Evolutionary conservation across 2,888 invertebrate genomes (phyloP), one percentile per base, ranked within the genome.

Genomic region (Terebella lapidaria): DNA sequence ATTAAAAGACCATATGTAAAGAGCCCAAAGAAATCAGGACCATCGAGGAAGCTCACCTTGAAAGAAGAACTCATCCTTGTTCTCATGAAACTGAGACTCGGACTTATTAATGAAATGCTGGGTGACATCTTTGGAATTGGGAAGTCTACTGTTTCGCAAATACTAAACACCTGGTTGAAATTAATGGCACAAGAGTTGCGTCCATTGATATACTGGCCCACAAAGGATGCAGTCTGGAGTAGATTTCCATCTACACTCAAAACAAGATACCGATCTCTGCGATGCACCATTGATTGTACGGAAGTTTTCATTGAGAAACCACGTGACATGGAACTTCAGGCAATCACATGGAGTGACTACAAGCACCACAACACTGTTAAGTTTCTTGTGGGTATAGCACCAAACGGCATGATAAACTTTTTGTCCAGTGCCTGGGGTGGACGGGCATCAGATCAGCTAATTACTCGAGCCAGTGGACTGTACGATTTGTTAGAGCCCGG

Each of bases 351-450:
- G 65, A 59, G 60, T 51, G 65, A 68, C 27, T 67, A 67, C 56
- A 70, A 70, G 56, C 66, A 69, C 35, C 66, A 67, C 56, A 67
- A 67, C 58, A 70, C 68, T 18, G 18, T 62, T 1, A 70, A 69
- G 53, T 26, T 63, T 18, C 45, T 70, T 2, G 58, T 67, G 25
- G 58, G 61, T 18, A 58, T 54, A 45, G 25, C 62, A 1, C 67
- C 67, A 54, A 66, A 63, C 47, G 67, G 67, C 45, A 22, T 56
- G 1, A 64, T 70, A 18, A 54, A 58, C 5, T 66, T 54, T 60
- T 26, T 64, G 1, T 62, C 62, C 5, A 49, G 54, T n/a, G 60
- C 51, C 10, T 67, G 64, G 54, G 51, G 55, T 15, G 69, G 70
- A 22, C 30, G 66, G 51, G 61, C 56, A 4, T 60, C 65, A 3